Evolutionary conservation across 1,140 invertebrate genomes (phyloP).

Genomic region (Ladona fulva): DNA sequence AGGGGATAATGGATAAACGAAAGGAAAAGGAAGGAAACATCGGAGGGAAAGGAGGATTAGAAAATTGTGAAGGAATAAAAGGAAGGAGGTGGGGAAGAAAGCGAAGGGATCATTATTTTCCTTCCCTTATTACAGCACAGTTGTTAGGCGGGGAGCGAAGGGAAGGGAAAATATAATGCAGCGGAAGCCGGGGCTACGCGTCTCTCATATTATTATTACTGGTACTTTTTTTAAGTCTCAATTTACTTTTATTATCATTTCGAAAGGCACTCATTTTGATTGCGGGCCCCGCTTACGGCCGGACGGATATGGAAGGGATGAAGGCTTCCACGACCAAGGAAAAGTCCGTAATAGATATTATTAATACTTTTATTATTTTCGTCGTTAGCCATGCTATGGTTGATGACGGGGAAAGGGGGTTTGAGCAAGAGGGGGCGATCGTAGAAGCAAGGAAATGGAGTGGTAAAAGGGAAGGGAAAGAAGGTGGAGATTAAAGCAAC

Average conservation of each 20-base stretch:
- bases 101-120: background rate
- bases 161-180: slow-evolving; percentile 1
- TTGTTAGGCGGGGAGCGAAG: background rate
- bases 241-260: slow-evolving; percentile 3
- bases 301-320: background rate
- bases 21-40: background rate
- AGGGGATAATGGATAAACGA: background rate
- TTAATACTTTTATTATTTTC: slow-evolving; percentile 3
- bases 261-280: background rate
- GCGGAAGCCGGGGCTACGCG: background rate
- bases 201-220: slow-evolving; percentile 3
- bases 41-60: background rate
- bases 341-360: background rate
- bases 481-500: background rate
- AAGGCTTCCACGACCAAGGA: background rate
- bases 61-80: background rate
- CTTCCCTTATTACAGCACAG: background rate
- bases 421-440: background rate
- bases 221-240: background rate
- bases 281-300: background rate
- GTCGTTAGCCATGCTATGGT: background rate
- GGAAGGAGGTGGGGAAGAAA: background rate
- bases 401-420: background rate
- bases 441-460: background rate
- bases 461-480: background rate